Evolutionary conservation across 2,888 invertebrate genomes (phyloP).

Genomic region (Campoplex capitator): DNA sequence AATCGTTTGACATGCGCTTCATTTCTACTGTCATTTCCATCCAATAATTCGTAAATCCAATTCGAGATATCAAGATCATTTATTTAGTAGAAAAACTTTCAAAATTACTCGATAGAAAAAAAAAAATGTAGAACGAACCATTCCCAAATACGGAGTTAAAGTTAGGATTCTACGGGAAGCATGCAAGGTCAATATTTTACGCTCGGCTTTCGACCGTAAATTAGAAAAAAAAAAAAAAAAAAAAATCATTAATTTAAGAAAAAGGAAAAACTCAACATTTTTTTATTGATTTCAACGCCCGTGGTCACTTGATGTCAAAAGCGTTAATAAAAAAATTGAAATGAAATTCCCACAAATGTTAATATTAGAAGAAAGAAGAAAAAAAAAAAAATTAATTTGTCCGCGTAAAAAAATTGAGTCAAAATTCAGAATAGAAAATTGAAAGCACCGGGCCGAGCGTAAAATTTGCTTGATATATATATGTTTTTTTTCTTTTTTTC

Average conservation of each 20-base stretch:
- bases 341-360: background rate
- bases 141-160: constrained; percentile 74
- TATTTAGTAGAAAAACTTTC: background rate
- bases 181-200: constrained; percentile 79
- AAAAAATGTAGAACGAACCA: constrained; percentile 71
- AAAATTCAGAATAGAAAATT: background rate
- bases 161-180: constrained; percentile 80
- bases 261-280: background rate
- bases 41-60: background rate
- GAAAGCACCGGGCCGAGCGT: constrained; percentile 79
- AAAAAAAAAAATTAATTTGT: background rate
- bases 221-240: constrained; percentile 18
- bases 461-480: constrained; percentile 71
- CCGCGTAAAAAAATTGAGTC: background rate
- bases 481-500: constrained; percentile 15
- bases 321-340: background rate
- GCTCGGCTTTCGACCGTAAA: constrained; percentile 76
- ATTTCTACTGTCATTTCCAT: background rate
- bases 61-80: background rate
- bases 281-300: background rate
- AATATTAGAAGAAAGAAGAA: background rate
- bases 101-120: constrained; percentile 44
- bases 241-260: constrained; percentile 22
- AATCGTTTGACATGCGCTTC: background rate
- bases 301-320: background rate